A percentile compares a stretch with the other conserved stretches of the same genome.
phyloP scores from a whole-genome alignment of 1,140 invertebrate species.

The Papilio helenus region DNA sequence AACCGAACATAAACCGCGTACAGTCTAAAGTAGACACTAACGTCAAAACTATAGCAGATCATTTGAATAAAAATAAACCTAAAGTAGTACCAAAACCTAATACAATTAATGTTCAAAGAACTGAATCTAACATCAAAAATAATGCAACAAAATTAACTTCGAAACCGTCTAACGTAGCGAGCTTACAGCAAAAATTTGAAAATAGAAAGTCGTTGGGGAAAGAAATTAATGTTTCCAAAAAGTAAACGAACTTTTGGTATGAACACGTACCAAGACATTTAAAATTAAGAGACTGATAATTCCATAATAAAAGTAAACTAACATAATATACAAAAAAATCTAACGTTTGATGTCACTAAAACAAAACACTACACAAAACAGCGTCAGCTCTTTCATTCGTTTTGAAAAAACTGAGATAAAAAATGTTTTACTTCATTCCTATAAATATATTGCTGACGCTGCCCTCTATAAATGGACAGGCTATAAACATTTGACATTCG shows the following conservation, averaged over 20 bases:
- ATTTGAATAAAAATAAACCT: slow-evolving; percentile 74
- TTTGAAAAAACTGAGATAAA: too few species aligned
- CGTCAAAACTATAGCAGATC: slow-evolving; percentile 74
- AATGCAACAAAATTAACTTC: slow-evolving; percentile 82
- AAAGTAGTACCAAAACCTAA: slow-evolving; percentile 75
- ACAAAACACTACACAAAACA: too few species aligned
- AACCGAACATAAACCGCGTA: slow-evolving; percentile 55
- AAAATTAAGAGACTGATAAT: slow-evolving; percentile 5
- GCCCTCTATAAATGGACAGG: too few species aligned
- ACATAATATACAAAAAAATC: slow-evolving; percentile 9
- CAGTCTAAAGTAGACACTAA: slow-evolving; percentile 70
- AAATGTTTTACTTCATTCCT: too few species aligned
- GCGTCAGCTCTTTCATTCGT: too few species aligned
- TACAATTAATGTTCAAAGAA: slow-evolving; percentile 63
- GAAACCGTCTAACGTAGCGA: slow-evolving; percentile 87
- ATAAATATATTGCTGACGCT: too few species aligned
- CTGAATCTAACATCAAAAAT: slow-evolving; percentile 68
- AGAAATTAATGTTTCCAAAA: slow-evolving; percentile 68
- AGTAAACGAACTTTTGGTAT: slow-evolving; percentile 47
- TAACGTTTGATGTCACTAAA: not conserved
- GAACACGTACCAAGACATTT: not conserved
- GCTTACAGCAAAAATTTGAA: slow-evolving; percentile 90
- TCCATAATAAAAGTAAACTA: not conserved
- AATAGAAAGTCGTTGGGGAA: slow-evolving; percentile 77
- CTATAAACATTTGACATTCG: too few species aligned